Evolutionary conservation across 2,797 vertebrate species (phyloP).

Genomic region (Poecilia picta): DNA sequence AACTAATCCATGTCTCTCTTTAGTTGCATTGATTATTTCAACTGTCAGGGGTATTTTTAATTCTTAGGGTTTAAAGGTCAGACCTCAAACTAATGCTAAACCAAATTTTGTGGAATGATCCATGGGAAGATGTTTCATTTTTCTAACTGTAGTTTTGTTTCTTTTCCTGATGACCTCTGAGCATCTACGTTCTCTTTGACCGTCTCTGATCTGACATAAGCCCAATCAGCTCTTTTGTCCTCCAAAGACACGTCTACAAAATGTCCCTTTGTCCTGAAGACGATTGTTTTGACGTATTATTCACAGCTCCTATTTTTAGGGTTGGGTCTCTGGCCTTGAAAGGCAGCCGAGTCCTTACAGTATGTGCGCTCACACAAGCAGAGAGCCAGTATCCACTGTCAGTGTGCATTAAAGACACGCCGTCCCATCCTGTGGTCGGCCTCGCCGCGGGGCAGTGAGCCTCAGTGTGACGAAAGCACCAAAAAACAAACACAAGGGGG

Average conservation of each 20-base stretch:
- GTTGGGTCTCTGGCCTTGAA: conserved; percentile 42
- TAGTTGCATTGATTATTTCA: not conserved
- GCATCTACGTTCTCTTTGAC: not conserved
- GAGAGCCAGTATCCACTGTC: conserved; percentile 51
- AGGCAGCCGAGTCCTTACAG: conserved; percentile 44
- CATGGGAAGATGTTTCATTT: not conserved
- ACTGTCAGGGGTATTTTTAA: not conserved
- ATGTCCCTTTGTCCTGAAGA: conserved; percentile 46
- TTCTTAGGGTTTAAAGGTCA: not conserved
- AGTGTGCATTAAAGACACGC: conserved; percentile 41
- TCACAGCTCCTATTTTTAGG: conserved; percentile 61
- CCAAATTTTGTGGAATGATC: not conserved
- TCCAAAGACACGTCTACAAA: conserved; percentile 24
- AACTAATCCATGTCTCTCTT: too few relatives aligned
- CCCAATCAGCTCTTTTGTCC: conserved; percentile 35
- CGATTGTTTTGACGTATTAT: conserved; percentile 50
- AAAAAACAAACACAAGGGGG: conserved; percentile 18
- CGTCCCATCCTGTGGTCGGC: conserved; percentile 36
- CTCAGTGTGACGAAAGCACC: conserved; percentile 31
- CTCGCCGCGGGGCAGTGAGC: conserved; percentile 37
- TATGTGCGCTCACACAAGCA: conserved; percentile 48
- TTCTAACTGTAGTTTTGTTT: not conserved
- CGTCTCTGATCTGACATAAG: conserved; percentile 27
- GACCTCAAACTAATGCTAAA: not conserved
- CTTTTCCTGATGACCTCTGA: conserved; percentile 21